phyloP scores from a whole-genome alignment of 1,140 invertebrate genomes.

The Hypsibius dujardini region DNA sequence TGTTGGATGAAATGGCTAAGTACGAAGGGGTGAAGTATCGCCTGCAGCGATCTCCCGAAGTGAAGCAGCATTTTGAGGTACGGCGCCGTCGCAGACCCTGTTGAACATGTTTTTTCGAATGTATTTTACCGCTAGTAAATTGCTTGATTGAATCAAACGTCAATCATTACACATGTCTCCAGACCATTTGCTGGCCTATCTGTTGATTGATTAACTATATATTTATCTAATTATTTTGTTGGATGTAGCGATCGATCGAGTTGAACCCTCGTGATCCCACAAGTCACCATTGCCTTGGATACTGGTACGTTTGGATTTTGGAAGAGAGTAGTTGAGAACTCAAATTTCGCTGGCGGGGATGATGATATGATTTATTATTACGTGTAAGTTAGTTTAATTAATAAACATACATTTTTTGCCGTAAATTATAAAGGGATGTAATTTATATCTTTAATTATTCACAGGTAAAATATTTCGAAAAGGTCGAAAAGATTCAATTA shows the following conservation, averaged over 20 bases:
- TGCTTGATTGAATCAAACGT: too few species aligned
- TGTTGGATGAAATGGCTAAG: constrained; percentile 44
- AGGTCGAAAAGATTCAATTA: neutral
- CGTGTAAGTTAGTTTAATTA: too few species aligned
- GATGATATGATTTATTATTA: too few species aligned
- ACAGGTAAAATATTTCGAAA: constrained; percentile 19
- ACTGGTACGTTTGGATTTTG: constrained; percentile 37
- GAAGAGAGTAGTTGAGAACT: neutral
- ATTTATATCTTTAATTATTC: too few species aligned
- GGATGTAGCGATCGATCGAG: constrained; percentile 45
- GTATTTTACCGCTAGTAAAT: constrained; percentile 23
- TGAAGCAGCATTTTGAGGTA: constrained; percentile 58
- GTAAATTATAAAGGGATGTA: too few species aligned
- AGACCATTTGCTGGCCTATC: too few species aligned
- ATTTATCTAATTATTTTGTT: constrained; percentile 21
- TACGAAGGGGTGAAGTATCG: constrained; percentile 50
- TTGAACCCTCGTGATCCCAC: constrained; percentile 64
- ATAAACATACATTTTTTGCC: neutral
- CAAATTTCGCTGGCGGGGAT: too few species aligned
- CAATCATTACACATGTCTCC: too few species aligned
- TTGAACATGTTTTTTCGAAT: constrained; percentile 13
- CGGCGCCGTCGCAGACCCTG: constrained; percentile 23
- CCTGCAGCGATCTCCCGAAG: constrained; percentile 47
- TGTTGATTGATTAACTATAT: too few species aligned
- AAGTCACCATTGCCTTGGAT: constrained; percentile 51